Percentiles rank a stretch among this genome's conserved stretches.
phyloP scores from a whole-genome alignment of 1,140 invertebrate genomes.

The Pissodes strobi region DNA sequence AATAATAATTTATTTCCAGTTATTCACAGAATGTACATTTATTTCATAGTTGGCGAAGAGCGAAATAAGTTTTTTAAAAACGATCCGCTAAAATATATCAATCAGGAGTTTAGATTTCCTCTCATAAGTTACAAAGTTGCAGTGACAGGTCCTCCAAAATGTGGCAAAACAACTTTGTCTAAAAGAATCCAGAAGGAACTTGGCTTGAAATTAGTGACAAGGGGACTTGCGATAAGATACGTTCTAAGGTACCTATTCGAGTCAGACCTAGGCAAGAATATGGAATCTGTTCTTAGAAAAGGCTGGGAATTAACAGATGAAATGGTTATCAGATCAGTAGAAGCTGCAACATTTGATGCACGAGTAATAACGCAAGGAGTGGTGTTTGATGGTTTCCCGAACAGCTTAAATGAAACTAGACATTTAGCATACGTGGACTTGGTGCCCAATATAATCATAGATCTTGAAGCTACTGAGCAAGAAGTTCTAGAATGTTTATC shows the following conservation, averaged over 20 bases:
- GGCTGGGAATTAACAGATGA: slow-evolving; percentile 50
- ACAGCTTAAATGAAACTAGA: slow-evolving; percentile 55
- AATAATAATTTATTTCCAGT: slow-evolving; percentile 58
- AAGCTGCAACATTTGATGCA: slow-evolving; percentile 57
- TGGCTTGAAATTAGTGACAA: slow-evolving; percentile 59
- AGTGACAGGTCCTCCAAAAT: slow-evolving; percentile 82
- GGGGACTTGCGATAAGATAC: slow-evolving; percentile 58
- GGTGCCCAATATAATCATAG: slow-evolving; percentile 60
- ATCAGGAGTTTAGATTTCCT: slow-evolving; percentile 53
- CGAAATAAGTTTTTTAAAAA: slow-evolving; percentile 58
- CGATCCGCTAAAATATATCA: slow-evolving; percentile 61
- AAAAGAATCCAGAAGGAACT: slow-evolving; percentile 58
- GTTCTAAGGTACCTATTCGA: slow-evolving; percentile 57
- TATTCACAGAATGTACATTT: slow-evolving; percentile 62
- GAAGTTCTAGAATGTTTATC: slow-evolving; percentile 55
- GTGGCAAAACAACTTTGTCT: slow-evolving; percentile 77
- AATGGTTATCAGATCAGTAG: slow-evolving; percentile 57
- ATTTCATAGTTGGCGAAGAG: slow-evolving; percentile 60
- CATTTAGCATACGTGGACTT: slow-evolving; percentile 57
- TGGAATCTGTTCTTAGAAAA: slow-evolving; percentile 50
- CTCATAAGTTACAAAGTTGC: slow-evolving; percentile 70
- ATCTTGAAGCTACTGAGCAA: slow-evolving; percentile 54
- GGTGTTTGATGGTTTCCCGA: slow-evolving; percentile 64
- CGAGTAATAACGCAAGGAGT: slow-evolving; percentile 57
- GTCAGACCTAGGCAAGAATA: slow-evolving; percentile 56